These are phyloP conservation scores for Microdon myrmicae DNA, from an alignment of 2,888 invertebrate genomes.

Conservation along the genomic window DNA sequence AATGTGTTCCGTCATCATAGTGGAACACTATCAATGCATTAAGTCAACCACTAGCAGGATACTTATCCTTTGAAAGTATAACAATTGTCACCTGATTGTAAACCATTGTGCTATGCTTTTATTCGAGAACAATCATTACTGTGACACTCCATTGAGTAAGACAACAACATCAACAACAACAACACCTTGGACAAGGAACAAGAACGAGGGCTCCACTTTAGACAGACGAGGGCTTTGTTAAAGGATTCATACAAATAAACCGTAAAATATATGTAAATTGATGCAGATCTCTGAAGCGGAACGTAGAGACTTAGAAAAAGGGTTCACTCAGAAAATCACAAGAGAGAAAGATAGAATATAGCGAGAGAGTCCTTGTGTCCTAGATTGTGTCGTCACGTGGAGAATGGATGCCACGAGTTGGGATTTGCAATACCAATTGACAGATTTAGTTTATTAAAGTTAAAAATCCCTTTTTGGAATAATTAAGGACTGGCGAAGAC, in stretches of 20 bases:
- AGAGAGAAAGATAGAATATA: no score
- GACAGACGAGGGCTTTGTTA: conserved; percentile 47
- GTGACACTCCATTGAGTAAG: no score
- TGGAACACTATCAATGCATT: conserved; percentile 40
- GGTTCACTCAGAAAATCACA: no score
- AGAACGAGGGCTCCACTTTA: conserved; percentile 42
- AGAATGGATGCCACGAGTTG: conserved; percentile 15
- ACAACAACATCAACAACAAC: no score
- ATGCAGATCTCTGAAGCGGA: conserved; percentile 41
- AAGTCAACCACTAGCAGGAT: conserved; percentile 45
- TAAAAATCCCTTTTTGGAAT: conserved; percentile 31
- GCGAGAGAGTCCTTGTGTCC: conserved; percentile 35
- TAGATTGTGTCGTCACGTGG: conserved; percentile 25
- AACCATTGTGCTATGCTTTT: conserved; percentile 37
- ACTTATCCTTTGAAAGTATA: conserved; percentile 11
- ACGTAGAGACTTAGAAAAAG: conserved; percentile 17
- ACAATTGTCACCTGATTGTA: conserved; percentile 52
- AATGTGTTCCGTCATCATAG: conserved; percentile 14
- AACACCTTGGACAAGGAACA: conserved; percentile 38
- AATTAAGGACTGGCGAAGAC: conserved; percentile 18
- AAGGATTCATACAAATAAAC: conserved; percentile 52
- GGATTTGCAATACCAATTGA: conserved; percentile 33
- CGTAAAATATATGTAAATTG: conserved; percentile 49
- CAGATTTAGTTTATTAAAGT: conserved; percentile 38
- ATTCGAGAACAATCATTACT: conserved; percentile 14